Conservation (phyloP, 2,113 vertebrate genomes). For the Microtus richardsoni region DNA sequence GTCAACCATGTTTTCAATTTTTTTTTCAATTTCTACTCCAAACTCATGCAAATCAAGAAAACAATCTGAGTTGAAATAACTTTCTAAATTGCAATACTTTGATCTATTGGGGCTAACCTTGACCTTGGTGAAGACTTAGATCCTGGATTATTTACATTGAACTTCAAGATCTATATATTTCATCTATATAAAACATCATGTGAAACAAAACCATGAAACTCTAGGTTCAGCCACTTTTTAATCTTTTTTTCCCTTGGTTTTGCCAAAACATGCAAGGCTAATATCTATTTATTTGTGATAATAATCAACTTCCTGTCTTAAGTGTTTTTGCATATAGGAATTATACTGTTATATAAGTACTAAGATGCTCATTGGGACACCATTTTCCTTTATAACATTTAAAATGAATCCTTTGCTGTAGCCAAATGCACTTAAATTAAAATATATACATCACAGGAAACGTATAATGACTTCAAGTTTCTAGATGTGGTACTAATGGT, state of each 20-base stretch:
- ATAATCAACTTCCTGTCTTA: slow-evolving; percentile 41
- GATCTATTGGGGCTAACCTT: background rate
- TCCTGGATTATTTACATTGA: slow-evolving; percentile 48
- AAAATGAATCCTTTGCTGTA: slow-evolving; percentile 58
- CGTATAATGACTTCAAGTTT: slow-evolving; percentile 57
- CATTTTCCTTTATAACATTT: slow-evolving; percentile 67
- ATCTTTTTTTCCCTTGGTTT: background rate
- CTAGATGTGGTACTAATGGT: slow-evolving; percentile 30
- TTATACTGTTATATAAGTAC: slow-evolving; percentile 23
- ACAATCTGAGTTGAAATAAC: background rate
- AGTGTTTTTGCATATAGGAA: slow-evolving; percentile 42
- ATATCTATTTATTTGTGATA: slow-evolving; percentile 68
- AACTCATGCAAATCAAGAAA: background rate
- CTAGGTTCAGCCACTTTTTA: background rate
- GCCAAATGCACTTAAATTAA: slow-evolving; percentile 46
- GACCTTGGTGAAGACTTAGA: background rate
- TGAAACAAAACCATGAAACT: background rate
- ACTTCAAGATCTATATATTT: slow-evolving; percentile 26
- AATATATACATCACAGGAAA: slow-evolving; percentile 55
- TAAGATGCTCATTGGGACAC: slow-evolving; percentile 44
- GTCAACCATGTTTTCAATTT: background rate
- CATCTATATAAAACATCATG: background rate
- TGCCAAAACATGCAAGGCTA: slow-evolving; percentile 27
- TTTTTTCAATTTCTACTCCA: background rate
- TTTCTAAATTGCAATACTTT: slow-evolving; percentile 11